A percentile compares a stretch with the other conserved stretches of the same genome.
phyloP scores from a whole-genome alignment of 92 coral and sea anemone species.

The Porites lobata region DNA sequence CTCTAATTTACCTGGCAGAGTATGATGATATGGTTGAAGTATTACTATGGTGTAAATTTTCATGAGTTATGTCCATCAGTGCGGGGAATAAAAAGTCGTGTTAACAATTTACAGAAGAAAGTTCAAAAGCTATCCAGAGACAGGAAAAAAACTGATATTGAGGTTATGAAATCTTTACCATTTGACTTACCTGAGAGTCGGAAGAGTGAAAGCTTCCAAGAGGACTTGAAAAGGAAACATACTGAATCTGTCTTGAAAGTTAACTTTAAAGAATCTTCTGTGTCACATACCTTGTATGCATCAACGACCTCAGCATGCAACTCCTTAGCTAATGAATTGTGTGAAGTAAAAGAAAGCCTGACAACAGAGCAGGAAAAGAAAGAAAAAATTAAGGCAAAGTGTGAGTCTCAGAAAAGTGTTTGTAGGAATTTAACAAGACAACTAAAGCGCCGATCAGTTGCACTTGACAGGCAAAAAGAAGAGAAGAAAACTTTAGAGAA shows the following conservation, averaged over 20 bases:
- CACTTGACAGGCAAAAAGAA: conserved; percentile 32
- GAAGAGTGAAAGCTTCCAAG: conserved; percentile 41
- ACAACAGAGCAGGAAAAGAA: conserved; percentile 26
- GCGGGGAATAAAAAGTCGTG: conserved; percentile 41
- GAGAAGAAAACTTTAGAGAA: conserved; percentile 29
- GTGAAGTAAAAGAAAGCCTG: conserved; percentile 34
- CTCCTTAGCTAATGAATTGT: conserved; percentile 43
- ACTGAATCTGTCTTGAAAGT: conserved; percentile 42
- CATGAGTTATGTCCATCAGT: conserved; percentile 47
- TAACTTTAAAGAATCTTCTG: conserved; percentile 36
- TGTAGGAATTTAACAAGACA: conserved; percentile 31
- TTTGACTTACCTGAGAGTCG: conserved; percentile 46
- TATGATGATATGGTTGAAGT: conserved; percentile 52
- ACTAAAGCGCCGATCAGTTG: conserved; percentile 36
- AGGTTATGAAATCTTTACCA: conserved; percentile 34
- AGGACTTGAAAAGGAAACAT: conserved; percentile 47
- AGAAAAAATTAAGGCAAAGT: conserved; percentile 16
- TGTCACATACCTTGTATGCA: conserved; percentile 43
- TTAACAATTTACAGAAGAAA: conserved; percentile 36
- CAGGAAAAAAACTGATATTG: conserved; percentile 35
- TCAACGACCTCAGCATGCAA: conserved; percentile 40
- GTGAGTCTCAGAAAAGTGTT: conserved; percentile 41
- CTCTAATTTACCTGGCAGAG: conserved; percentile 29
- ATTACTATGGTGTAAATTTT: conserved; percentile 42
- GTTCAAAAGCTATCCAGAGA: conserved; percentile 37